Conservation (phyloP, 2,797 vertebrate species). For the Spea hammondii region DNA sequence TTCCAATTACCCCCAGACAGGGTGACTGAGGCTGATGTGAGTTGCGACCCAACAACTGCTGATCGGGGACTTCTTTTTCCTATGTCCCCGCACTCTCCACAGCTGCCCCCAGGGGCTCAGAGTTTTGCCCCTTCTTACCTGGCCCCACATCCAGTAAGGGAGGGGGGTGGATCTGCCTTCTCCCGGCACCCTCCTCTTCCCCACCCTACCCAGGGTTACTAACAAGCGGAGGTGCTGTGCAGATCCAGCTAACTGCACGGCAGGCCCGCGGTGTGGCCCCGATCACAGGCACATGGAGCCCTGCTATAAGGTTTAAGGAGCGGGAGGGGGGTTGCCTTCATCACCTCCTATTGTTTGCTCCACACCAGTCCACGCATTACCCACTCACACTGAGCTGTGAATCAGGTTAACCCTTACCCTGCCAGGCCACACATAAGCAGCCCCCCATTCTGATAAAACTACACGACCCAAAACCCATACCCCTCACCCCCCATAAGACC, state of each 20-base stretch:
- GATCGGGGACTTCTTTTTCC: neutral
- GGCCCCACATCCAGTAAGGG: slow-evolving; percentile 6
- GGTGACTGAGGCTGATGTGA: neutral
- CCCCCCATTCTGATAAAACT: too few species aligned
- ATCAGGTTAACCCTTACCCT: too few species aligned
- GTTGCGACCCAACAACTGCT: neutral
- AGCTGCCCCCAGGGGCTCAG: slow-evolving; percentile 6
- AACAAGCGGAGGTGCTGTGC: neutral
- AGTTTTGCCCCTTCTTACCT: slow-evolving; percentile 20
- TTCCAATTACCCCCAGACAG: too few species aligned
- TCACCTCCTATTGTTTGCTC: too few species aligned
- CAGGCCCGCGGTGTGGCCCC: neutral
- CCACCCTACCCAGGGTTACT: slow-evolving; percentile 11
- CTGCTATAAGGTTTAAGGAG: too few species aligned
- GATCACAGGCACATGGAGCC: too few species aligned
- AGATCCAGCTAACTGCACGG: neutral
- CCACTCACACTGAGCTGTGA: too few species aligned
- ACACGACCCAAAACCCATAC: neutral
- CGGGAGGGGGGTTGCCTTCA: too few species aligned
- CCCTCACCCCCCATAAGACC: neutral
- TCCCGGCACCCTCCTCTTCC: neutral
- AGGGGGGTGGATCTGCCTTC: neutral
- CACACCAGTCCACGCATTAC: too few species aligned
- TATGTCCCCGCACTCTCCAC: slow-evolving; percentile 9
- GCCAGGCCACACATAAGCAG: too few species aligned